Evolutionary conservation across 2,797 vertebrate genomes (phyloP).

Genomic region (Microctenopoma stevenorrisi): DNA sequence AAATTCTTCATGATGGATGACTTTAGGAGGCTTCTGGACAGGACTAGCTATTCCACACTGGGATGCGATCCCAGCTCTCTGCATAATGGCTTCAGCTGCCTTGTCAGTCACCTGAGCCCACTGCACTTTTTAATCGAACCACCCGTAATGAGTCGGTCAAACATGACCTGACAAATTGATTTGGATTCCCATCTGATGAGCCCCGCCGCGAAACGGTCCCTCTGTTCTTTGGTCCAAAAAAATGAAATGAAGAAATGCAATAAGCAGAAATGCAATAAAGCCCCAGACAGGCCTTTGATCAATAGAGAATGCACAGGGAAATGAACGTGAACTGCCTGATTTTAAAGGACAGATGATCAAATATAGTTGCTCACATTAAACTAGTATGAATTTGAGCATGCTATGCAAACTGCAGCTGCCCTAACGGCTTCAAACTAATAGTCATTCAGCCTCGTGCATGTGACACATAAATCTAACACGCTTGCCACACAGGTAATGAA

Average conservation of each 20-base stretch:
- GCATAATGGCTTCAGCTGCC: constrained; percentile 80
- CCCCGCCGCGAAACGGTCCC: constrained; percentile 49
- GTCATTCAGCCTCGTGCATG: constrained; percentile 35
- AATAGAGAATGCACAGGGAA: constrained; percentile 44
- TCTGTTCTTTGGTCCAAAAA: constrained; percentile 51
- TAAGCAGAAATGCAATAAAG: constrained; percentile 69
- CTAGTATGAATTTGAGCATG: constrained; percentile 24
- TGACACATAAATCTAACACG: constrained; percentile 11
- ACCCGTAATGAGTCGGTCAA: constrained; percentile 75
- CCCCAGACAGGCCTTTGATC: constrained; percentile 59
- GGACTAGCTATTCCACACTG: constrained; percentile 58
- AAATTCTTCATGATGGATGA: constrained; percentile 82
- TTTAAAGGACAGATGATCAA: constrained; percentile 43
- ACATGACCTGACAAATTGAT: constrained; percentile 83
- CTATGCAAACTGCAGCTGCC: constrained; percentile 31
- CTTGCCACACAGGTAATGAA: not conserved
- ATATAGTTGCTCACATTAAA: constrained; percentile 14
- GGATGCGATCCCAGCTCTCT: constrained; percentile 75
- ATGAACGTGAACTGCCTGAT: constrained; percentile 41
- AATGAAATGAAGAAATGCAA: constrained; percentile 68
- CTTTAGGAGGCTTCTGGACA: constrained; percentile 71
- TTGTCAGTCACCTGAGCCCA: constrained; percentile 80
- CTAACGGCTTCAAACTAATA: constrained; percentile 28
- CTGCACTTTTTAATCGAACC: constrained; percentile 72
- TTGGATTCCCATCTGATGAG: constrained; percentile 79